Percentiles rank a stretch among this genome's conserved stretches.
Evolutionary conservation across 2,113 vertebrate species (phyloP).

Genomic region (Sylvilagus bachmani): DNA sequence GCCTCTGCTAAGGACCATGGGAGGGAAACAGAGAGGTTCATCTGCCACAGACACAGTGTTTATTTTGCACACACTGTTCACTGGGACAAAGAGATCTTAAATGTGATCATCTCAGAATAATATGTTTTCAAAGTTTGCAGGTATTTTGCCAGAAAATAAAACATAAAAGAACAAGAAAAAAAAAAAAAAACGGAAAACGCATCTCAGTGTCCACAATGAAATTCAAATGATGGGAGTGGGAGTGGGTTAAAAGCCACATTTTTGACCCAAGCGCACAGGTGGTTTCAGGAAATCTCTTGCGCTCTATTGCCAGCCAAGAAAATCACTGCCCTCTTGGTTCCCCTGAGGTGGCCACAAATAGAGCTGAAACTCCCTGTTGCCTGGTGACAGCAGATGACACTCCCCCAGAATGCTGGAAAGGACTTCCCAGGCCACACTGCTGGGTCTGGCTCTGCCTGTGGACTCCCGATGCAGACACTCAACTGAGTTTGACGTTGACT

Average conservation of each 20-base stretch:
- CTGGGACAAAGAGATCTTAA: background rate
- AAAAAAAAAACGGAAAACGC: background rate
- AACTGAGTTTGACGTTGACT: background rate
- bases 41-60: background rate
- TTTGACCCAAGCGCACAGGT: conserved; percentile 47
- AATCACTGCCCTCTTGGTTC: conserved; percentile 42
- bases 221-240: background rate
- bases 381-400: background rate
- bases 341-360: background rate
- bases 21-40: background rate
- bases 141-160: conserved; percentile 14
- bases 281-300: conserved; percentile 59
- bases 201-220: background rate
- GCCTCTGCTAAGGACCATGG: background rate
- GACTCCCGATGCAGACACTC: background rate
- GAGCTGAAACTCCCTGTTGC: background rate
- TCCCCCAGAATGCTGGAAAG: background rate
- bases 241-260: conserved; percentile 1
- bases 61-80: conserved; percentile 41
- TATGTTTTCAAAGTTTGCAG: background rate
- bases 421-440: background rate
- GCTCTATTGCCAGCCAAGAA: conserved; percentile 62
- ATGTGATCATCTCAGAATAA: conserved; percentile 6
- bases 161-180: background rate
- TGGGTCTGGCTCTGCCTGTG: background rate